These are phyloP conservation scores for Elgaria multicarinata DNA, from an alignment of 2,113 vertebrate species.

Conservation along the genomic window DNA sequence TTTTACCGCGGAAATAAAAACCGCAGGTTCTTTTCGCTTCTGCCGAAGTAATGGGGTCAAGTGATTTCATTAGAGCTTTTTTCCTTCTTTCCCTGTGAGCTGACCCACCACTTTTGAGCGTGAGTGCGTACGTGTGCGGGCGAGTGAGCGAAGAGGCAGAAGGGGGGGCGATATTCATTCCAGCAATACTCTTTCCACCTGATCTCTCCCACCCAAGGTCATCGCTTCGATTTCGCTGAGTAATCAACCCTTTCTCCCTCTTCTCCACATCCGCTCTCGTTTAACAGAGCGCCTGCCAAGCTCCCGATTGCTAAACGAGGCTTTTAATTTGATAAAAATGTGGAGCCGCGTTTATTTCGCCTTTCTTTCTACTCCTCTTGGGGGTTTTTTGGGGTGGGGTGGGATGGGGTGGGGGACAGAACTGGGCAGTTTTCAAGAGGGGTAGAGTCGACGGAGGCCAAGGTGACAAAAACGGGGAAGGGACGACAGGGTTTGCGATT, in stretches of 20 bases:
- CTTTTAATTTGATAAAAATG: constrained; percentile 47
- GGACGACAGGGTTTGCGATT: rapidly evolving
- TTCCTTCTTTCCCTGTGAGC: neutral
- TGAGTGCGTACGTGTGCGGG: neutral
- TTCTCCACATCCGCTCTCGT: neutral
- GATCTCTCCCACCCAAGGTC: constrained; percentile 61
- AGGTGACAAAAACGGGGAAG: too few species aligned
- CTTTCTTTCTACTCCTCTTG: neutral
- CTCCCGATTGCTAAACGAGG: constrained; percentile 4
- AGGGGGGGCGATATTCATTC: too few species aligned
- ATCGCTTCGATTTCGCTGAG: constrained; percentile 58
- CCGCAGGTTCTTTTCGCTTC: neutral
- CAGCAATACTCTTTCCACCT: constrained; percentile 31
- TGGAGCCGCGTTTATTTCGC: neutral
- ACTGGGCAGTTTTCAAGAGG: neutral
- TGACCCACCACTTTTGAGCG: neutral
- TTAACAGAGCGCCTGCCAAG: constrained; percentile 40
- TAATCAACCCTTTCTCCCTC: neutral
- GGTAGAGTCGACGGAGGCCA: too few species aligned
- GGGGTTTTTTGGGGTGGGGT: neutral
- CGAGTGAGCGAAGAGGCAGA: neutral
- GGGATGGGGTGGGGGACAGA: neutral
- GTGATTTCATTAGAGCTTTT: neutral
- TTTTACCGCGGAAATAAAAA: neutral
- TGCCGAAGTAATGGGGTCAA: neutral